A percentile compares a stretch with the other conserved stretches of the same genome.
phyloP scores from a whole-genome alignment of 2,797 vertebrate species.

The Pogonophryne albipinna region DNA sequence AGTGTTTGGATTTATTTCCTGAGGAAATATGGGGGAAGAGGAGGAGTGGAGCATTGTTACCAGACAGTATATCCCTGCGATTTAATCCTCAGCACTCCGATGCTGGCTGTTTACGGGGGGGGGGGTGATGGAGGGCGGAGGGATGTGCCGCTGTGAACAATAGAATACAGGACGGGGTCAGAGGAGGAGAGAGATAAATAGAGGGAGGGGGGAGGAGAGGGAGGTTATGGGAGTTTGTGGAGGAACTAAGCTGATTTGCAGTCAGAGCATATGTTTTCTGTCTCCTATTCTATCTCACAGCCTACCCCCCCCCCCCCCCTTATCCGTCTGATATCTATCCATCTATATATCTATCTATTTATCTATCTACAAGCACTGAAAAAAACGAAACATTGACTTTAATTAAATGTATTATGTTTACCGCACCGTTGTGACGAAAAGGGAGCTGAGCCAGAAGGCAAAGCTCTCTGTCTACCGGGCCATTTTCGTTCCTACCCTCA shows the following conservation, averaged over 20 bases:
- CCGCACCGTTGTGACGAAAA: no score
- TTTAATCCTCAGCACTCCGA: conserved; percentile 31
- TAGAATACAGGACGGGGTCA: conserved; percentile 20
- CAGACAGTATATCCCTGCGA: conserved; percentile 20
- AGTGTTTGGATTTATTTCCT: conserved; percentile 27
- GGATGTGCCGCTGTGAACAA: conserved; percentile 43
- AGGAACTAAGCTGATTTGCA: conserved; percentile 74
- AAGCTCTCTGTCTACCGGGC: no score
- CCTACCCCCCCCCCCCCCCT: conserved; percentile 2
- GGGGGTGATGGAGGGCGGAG: conserved; percentile 19
- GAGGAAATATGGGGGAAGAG: conserved; percentile 3
- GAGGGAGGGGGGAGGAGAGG: conserved; percentile 12
- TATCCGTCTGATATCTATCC: no score
- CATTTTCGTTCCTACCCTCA: no score
- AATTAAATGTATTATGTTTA: no score
- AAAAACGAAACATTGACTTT: no score
- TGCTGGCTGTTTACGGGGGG: conserved; percentile 10
- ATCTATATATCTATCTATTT: no score
- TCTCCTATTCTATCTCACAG: conserved; percentile 48
- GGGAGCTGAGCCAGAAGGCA: no score
- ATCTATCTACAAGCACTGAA: background rate
- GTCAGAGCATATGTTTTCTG: conserved; percentile 68
- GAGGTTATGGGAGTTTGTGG: conserved; percentile 57
- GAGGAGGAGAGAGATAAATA: conserved; percentile 17
- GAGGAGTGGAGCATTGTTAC: conserved; percentile 17